Conservation (phyloP, 1,140 invertebrate species). For the Trichonephila clavipes region DNA sequence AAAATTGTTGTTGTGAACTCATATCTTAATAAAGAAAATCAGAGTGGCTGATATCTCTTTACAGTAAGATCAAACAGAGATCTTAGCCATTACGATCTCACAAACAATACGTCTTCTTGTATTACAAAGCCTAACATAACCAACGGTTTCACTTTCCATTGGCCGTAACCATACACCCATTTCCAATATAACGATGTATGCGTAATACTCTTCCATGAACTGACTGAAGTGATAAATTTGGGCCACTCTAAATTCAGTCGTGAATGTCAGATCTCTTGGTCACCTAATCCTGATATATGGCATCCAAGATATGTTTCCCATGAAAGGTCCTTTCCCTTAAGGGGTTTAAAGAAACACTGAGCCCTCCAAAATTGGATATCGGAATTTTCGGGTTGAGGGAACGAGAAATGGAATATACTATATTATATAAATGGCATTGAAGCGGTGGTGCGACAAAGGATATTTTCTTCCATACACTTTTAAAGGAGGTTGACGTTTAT, state of each 20-base stretch:
- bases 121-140: not conserved
- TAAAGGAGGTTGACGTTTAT: slow-evolving; percentile 46
- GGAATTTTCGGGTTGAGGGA: slow-evolving; percentile 18
- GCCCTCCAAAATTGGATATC: slow-evolving; percentile 56
- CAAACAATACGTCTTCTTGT: not conserved
- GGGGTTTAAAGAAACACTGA: slow-evolving; percentile 57
- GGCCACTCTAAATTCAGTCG: slow-evolving; percentile 43
- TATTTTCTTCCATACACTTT: slow-evolving; percentile 28
- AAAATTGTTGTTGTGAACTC: no score
- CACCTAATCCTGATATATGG: slow-evolving; percentile 67
- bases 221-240: slow-evolving; percentile 21
- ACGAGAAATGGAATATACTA: slow-evolving; percentile 19
- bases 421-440: not conserved
- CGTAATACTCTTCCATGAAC: not conserved
- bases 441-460: slow-evolving; percentile 32
- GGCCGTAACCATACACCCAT: not conserved
- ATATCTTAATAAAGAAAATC: not conserved
- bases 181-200: slow-evolving; percentile 44
- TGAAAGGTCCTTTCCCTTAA: not conserved
- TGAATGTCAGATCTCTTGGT: slow-evolving; percentile 31
- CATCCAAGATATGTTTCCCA: slow-evolving; percentile 15
- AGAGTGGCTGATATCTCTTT: not conserved
- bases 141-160: not conserved
- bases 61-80: not conserved
- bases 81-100: not conserved